These are phyloP conservation scores for Aythya fuligula DNA, from an alignment of 2,797 vertebrate genomes.

Conservation along the genomic window DNA sequence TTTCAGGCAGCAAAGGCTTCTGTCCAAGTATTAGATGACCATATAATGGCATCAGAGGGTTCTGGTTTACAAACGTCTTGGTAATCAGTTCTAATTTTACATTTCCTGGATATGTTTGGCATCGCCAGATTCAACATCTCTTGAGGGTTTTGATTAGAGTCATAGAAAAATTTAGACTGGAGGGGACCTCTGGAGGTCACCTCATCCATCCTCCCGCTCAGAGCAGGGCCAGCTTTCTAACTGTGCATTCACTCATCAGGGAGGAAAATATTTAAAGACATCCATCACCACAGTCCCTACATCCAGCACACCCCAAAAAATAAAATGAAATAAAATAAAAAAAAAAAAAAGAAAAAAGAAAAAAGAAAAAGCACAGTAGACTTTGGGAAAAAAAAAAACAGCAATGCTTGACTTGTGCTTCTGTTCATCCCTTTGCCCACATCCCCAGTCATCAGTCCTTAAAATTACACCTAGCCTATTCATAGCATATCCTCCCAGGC, in stretches of 20 bases:
- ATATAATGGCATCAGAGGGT: conserved; percentile 51
- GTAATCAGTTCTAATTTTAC: conserved; percentile 72
- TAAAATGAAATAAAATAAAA: too few species aligned
- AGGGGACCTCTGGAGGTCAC: conserved; percentile 38
- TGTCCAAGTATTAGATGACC: conserved; percentile 61
- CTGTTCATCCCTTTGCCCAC: neutral
- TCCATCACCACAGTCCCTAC: too few species aligned
- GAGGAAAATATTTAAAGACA: neutral
- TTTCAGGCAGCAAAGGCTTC: conserved; percentile 66
- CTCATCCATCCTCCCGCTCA: accelerated
- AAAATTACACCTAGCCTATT: neutral
- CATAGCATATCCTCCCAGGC: neutral
- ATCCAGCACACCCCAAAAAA: neutral
- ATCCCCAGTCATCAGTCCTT: neutral
- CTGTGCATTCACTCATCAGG: neutral
- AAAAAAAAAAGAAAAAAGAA: too few species aligned
- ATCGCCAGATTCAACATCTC: conserved; percentile 42
- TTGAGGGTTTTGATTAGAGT: conserved; percentile 30
- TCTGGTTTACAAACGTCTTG: conserved; percentile 59
- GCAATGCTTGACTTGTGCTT: neutral
- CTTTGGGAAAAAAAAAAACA: neutral
- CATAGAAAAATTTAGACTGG: conserved; percentile 14
- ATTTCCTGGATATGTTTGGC: conserved; percentile 59
- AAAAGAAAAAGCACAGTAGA: neutral
- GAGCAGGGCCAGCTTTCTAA: neutral